These are phyloP conservation scores for Uropsilus gracilis DNA, from an alignment of 2,113 vertebrate species.

Conservation along the genomic window DNA sequence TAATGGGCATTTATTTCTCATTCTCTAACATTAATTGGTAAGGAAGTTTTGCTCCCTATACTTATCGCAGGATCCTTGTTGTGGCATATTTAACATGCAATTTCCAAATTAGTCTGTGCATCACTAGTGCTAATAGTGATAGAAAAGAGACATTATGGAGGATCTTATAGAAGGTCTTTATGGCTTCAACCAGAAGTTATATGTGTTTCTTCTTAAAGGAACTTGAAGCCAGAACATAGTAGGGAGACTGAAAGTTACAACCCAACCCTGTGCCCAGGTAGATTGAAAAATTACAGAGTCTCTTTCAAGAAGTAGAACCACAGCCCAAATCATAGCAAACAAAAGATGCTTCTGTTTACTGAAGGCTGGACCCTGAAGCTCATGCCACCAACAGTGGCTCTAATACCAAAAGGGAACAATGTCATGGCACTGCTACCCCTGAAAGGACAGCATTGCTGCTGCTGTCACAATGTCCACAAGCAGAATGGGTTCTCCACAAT, in stretches of 20 bases:
- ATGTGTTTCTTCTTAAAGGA: not conserved
- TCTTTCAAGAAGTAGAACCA: not conserved
- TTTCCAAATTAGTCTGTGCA: not conserved
- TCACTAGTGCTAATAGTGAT: not conserved
- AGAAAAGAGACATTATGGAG: not conserved
- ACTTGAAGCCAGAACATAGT: slow-evolving; percentile 6
- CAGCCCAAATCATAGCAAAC: not conserved
- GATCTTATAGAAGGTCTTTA: not conserved
- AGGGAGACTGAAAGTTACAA: not conserved
- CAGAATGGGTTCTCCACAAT: not conserved
- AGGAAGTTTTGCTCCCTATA: not conserved
- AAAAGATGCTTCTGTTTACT: not conserved
- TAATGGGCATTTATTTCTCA: slow-evolving; percentile 6
- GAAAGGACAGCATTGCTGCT: not conserved
- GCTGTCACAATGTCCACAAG: not conserved
- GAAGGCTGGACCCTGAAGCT: not conserved
- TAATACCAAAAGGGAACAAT: not conserved
- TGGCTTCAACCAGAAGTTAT: not conserved
- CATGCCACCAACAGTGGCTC: not conserved
- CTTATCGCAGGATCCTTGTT: not conserved
- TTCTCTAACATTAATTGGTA: not conserved
- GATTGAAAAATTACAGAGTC: not conserved
- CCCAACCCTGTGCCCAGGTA: not conserved
- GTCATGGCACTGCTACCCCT: not conserved
- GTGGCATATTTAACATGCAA: not conserved